Evolutionary conservation across 2,797 vertebrate genomes (phyloP).

Genomic region (Carduelis carduelis): DNA sequence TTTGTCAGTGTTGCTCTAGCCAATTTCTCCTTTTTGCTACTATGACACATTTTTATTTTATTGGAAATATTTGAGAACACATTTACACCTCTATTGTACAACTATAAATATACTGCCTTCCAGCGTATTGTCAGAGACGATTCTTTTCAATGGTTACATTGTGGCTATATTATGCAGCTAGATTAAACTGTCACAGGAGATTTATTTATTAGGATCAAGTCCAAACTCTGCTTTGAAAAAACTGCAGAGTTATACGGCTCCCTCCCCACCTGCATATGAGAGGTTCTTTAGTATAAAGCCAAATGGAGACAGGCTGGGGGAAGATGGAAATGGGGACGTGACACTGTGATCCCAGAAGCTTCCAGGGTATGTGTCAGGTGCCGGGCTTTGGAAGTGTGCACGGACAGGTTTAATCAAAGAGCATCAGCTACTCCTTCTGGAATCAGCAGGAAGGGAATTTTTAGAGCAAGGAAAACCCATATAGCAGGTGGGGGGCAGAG

Average conservation of each 20-base stretch:
- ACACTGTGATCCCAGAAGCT: background rate
- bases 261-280: background rate
- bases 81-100: background rate
- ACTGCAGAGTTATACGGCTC: background rate
- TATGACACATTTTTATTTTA: background rate
- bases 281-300: background rate
- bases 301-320: background rate
- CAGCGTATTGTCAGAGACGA: background rate
- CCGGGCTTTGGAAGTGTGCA: background rate
- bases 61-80: background rate
- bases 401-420: fast-evolving
- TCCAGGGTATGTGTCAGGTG: background rate
- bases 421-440: background rate
- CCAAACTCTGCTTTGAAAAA: background rate
- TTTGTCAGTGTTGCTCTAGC: fast-evolving
- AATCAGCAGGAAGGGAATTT: background rate
- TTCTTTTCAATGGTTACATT: background rate
- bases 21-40: background rate
- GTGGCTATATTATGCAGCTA: background rate
- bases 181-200: background rate
- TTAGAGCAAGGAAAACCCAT: background rate
- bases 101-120: background rate
- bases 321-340: background rate
- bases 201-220: background rate
- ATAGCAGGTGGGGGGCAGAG: fast-evolving